These are phyloP conservation scores for Agonopterix arenella DNA, from an alignment of 2,888 invertebrate species.

Conservation along the genomic window DNA sequence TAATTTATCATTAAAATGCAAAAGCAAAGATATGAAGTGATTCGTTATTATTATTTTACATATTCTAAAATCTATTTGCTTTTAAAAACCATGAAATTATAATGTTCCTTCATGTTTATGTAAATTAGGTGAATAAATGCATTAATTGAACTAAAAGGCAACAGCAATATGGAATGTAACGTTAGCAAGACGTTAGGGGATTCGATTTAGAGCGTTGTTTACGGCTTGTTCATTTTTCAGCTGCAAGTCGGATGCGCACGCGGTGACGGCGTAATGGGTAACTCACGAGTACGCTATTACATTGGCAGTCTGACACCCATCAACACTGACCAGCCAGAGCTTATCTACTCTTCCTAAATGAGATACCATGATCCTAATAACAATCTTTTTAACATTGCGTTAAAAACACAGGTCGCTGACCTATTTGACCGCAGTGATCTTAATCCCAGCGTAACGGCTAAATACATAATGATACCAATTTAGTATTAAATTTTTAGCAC, in stretches of 20 bases:
- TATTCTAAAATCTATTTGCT: constrained; percentile 5
- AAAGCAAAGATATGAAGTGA: not conserved
- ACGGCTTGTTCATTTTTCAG: constrained; percentile 9
- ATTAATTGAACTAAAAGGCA: constrained; percentile 14
- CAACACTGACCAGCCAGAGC: constrained; percentile 1
- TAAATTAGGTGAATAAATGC: constrained; percentile 14
- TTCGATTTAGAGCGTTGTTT: not conserved
- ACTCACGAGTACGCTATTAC: constrained; percentile 50
- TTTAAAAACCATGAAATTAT: constrained; percentile 7
- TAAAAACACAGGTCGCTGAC: constrained; percentile 24
- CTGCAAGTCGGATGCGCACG: constrained; percentile 43
- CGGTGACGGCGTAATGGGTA: constrained; percentile 49
- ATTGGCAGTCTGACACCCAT: not conserved
- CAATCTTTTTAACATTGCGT: constrained; percentile 5
- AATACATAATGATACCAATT: constrained; percentile 70
- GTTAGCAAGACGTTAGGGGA: not conserved
- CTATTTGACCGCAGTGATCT: constrained; percentile 54
- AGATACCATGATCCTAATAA: constrained; percentile 2
- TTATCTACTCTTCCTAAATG: constrained; percentile 4
- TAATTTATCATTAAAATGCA: not conserved
- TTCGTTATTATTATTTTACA: constrained; percentile 1
- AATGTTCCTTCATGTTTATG: constrained; percentile 6
- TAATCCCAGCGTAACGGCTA: constrained; percentile 51
- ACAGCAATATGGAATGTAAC: too few species aligned
- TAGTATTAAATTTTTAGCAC: constrained; percentile 71